Base-by-base conservation (phyloP, 2,797 vertebrate genomes). In the Microctenopoma stevenorrisi region DNA sequence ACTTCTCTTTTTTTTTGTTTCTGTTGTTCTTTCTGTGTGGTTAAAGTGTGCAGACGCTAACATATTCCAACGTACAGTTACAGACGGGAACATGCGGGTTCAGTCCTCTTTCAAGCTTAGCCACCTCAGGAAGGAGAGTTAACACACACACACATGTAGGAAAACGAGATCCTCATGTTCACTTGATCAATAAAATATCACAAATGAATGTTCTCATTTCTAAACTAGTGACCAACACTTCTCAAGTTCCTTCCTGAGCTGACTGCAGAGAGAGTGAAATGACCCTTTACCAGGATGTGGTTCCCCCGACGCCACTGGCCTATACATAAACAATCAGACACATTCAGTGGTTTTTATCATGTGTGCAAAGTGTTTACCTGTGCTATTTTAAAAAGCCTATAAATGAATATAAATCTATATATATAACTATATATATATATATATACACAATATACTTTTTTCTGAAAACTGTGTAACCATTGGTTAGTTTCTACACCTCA, bases 281-380 rank as follows among this genome's bases (percentile, higher is more conserved):
- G 92, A 94, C 93, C 94, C 95, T 94, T 93, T 93, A 94, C 91
- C 58, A 58, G 79, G 79, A 83, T 72, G 65, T 68, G 76, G 77
- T 93, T 95, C 93, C 92, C 87, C 87, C 85, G 87, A 93, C 84
- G 93, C 91, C 91, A 94, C 94, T 94, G 94, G 94, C 95, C 95
- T 95, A 95, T 93, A 94, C 91, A 94, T 88, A 89, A 90, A 88
- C 93, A 96, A 96, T 93, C 97, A 95, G 93, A 97, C 95, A 96
- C 95, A 96, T 96, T 96, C 94, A 95, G 96, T 99, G 97, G 95
- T 98, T 98, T 98, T 95, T 97, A 97, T 96, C 96, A 97, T 96
- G 95, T 98, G 96, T 98, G 96, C 94, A 96, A 97, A 96, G 96
- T 99, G 96, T 98, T 98, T 97, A 96, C 95, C 14, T 98, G 96